Conservation (phyloP, 2,888 invertebrate species). For the Latrodectus hesperus region DNA sequence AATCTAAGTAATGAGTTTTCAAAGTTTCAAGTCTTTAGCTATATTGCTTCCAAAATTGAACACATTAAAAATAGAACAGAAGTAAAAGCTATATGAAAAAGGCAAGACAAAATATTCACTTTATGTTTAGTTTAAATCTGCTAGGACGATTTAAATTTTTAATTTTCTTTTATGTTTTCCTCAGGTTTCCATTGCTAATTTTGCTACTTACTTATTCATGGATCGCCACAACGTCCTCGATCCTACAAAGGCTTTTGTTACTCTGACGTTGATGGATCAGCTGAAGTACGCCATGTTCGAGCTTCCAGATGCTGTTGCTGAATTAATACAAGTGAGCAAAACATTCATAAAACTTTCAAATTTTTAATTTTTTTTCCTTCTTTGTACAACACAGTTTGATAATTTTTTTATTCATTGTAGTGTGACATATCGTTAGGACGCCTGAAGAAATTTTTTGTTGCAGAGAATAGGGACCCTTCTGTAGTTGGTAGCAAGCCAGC, state of each 20-base stretch:
- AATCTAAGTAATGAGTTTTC: neutral
- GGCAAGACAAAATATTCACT: no score
- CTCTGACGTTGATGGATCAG: slow-evolving; percentile 73
- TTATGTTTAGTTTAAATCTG: no score
- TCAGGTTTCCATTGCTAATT: slow-evolving; percentile 85
- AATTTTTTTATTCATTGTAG: neutral
- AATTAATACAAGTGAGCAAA: slow-evolving; percentile 15
- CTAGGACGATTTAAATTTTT: no score
- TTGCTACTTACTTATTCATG: slow-evolving; percentile 77
- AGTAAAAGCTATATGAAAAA: no score
- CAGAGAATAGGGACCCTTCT: slow-evolving; percentile 29
- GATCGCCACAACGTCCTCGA: slow-evolving; percentile 72
- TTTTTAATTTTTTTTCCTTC: no score
- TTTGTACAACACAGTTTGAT: no score
- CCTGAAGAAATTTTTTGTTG: slow-evolving; percentile 27
- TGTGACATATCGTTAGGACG: slow-evolving; percentile 16
- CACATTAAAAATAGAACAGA: no score
- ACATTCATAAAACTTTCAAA: no score
- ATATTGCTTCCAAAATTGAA: neutral
- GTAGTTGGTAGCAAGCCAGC: slow-evolving; percentile 32
- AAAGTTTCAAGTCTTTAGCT: neutral
- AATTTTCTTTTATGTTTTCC: neutral
- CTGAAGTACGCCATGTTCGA: slow-evolving; percentile 13
- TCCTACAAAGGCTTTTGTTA: slow-evolving; percentile 75
- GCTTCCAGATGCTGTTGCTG: slow-evolving; percentile 23